Evolutionary conservation across 2,797 vertebrate genomes (phyloP).

Genomic region (Alectoris magna): DNA sequence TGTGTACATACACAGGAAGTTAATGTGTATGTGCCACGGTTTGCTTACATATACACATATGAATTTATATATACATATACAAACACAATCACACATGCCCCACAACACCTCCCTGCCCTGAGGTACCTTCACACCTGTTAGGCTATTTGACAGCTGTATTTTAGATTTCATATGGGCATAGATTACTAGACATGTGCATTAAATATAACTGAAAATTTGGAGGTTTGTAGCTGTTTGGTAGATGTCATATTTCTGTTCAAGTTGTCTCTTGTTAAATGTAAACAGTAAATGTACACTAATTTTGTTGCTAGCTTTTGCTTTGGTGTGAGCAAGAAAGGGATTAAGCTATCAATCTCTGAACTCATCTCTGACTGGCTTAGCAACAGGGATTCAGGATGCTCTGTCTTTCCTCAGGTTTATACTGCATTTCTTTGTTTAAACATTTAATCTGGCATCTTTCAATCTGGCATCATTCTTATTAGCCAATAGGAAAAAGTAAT

Average conservation of each 20-base stretch:
- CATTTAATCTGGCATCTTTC: not conserved
- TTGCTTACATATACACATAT: rapidly evolving
- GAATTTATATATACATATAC: rapidly evolving
- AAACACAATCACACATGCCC: rapidly evolving
- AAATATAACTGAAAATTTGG: not conserved
- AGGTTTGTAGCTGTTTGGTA: rapidly evolving
- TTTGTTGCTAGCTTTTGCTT: not conserved
- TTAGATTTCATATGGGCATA: not conserved
- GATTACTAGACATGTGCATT: not conserved
- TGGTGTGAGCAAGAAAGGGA: not conserved
- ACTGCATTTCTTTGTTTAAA: not conserved
- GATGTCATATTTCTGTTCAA: not conserved
- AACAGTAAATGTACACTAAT: not conserved
- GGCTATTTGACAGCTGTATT: not conserved
- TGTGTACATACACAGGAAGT: rapidly evolving
- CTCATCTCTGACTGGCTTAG: not conserved
- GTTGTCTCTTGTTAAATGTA: not conserved
- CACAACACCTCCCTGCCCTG: not conserved
- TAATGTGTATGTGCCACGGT: no score
- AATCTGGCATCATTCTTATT: not conserved
- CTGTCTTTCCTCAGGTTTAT: not conserved
- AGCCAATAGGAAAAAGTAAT: not conserved
- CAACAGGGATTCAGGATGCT: not conserved
- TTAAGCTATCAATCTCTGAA: no score
- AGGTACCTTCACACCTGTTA: not conserved